phyloP scores from a whole-genome alignment of 2,113 vertebrate genomes.

The Oreotragus oreotragus region DNA sequence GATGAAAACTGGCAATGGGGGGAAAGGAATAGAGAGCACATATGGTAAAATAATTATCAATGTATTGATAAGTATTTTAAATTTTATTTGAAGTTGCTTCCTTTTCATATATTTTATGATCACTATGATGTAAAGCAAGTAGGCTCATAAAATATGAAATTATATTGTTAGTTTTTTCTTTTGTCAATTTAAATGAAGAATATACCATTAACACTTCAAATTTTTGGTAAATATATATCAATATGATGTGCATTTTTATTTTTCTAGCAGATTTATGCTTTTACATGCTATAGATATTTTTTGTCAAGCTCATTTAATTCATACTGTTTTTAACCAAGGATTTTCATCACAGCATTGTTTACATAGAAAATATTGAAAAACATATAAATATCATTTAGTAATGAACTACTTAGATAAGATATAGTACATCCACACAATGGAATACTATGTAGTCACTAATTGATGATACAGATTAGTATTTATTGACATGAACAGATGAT shows the following conservation, averaged over 20 bases:
- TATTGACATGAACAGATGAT: constrained; percentile 15
- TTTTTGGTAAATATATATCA: background rate
- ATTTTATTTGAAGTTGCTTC: background rate
- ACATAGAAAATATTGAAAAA: background rate
- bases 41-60: background rate
- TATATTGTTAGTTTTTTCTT: constrained; percentile 21
- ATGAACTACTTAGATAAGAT: background rate
- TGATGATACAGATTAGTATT: background rate
- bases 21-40: background rate
- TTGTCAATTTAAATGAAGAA: background rate
- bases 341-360: background rate
- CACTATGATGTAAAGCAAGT: background rate
- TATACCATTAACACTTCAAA: background rate
- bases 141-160: background rate
- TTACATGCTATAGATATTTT: constrained; percentile 24
- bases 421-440: background rate
- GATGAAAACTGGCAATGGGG: background rate
- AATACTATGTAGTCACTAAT: constrained; percentile 38
- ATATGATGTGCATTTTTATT: constrained; percentile 17
- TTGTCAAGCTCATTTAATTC: background rate
- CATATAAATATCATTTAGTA: background rate
- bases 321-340: constrained; percentile 33
- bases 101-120: background rate
- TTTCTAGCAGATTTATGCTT: constrained; percentile 32
- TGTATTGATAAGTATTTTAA: background rate